Base-by-base conservation (phyloP, 2,888 invertebrate species). In the Dyspetes luteomarginatus region DNA sequence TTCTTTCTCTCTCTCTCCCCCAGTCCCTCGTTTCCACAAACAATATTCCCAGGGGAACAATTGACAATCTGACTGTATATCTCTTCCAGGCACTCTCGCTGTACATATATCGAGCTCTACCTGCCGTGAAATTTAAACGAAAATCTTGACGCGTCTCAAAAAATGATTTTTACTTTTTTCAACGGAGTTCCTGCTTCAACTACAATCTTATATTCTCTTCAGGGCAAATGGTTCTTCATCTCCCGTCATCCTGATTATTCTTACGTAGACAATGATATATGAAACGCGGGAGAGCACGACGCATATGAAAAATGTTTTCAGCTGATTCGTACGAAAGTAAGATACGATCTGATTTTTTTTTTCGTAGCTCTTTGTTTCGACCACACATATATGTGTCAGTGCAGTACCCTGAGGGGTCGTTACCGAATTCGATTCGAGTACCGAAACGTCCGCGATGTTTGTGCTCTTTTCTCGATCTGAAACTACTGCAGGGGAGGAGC, bases 191-290 rank as follows among this genome's bases (percentile, higher is more conserved):
- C 9, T n/a, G 45, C 9, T 45, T 45, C 45, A 15, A 45, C n/a
- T n/a, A n/a, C 15, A 9, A 26, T 19, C n/a, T 56, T 28, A 1
- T 26, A n/a, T 3, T 19, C n/a, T 55, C 19, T 67, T 30, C 4
- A 1, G 17, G 4, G n/a, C 24, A 41, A 52, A 7, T 4, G 4
- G 12, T 55, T 55, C 17, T 5, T 41, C 12, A 1, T n/a, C 17
- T 83, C 83, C 82, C 65, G 73, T 52, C 50, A 74, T 80, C 0
- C 19, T 60, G 58, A 83, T 83, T 12, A 82, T 80, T 15, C 67
- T 45, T 12, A 65, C 24, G 64, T 79, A 83, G 2, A 83, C 75
- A 28, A 81, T 36, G 19, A 79, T n/a, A n/a, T n/a, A n/a, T n/a
- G n/a, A n/a, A n/a, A n/a, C n/a, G n/a, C n/a, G 36, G 15, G 73